Base-by-base conservation (phyloP, 2,113 vertebrate genomes). In the Mystacornis crossleyi region DNA sequence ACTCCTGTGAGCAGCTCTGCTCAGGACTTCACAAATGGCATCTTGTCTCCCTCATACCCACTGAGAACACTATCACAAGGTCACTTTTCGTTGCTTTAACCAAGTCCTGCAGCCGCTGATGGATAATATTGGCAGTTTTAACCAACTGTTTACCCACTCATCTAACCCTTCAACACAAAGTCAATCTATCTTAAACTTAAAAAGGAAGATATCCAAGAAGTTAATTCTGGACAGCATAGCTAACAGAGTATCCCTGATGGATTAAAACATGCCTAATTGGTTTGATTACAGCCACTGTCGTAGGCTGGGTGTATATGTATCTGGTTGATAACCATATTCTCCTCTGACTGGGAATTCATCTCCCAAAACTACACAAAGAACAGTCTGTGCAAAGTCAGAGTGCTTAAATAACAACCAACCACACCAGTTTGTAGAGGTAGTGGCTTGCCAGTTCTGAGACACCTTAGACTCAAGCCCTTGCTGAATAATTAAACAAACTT, bases 401-500 rank as follows among this genome's bases (percentile, higher is more conserved):
- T 25, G 24, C n/a, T 67, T 34, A 40, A 57, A 43, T 2, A 78
- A 38, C 62, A 72, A 54, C 24, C 45, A 91, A 4, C 10, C 4
- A 5, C 67, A 36, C 14, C 70, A 36, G 26, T 26, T 21, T 83
- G 55, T 5, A 54, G 57, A 53, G 34, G 18, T 15, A 20, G 26
- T 31, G 55, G n/a, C 60, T 48, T 62, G 54, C 47, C 55, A 73
- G 60, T 36, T 55, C 66, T 2, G 0, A 74, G 51, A 40, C 19
- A 77, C 74, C 75, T 43, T 21, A 51, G 20, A 42, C 65, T 78
- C 21, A 23, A 93, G 15, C 40, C 64, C 64, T 36, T 51, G n/a
- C 60, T 96, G 55, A 93, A 95, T 92, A 94, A 96, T 74, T 93
- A 85, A 95, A 83, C 34, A 58, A 70, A 88, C 31, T 66, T 62